These are phyloP conservation scores for Pelvicachromis taeniatus DNA, from an alignment of 2,113 vertebrate species.

Conservation along the genomic window DNA sequence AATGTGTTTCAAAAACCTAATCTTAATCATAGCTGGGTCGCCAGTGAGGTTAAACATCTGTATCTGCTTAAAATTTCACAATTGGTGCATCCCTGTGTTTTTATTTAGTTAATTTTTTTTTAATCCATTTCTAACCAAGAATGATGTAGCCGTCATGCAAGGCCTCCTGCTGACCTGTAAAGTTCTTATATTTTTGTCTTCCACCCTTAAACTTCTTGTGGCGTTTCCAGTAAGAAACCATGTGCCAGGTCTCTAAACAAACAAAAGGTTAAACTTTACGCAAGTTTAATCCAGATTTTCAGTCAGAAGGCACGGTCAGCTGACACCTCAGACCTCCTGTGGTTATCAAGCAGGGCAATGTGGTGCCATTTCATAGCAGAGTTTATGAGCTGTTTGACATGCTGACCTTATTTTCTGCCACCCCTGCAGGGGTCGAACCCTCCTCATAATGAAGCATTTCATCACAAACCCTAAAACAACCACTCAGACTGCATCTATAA, in stretches of 20 bases:
- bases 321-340: neutral
- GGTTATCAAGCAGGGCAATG: neutral
- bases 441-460: conserved; percentile 39
- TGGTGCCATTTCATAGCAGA: conserved; percentile 12
- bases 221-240: neutral
- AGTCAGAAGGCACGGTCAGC: neutral
- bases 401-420: conserved; percentile 23
- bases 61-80: neutral
- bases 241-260: neutral
- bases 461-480: conserved; percentile 28
- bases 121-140: neutral
- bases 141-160: neutral
- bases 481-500: conserved; percentile 26
- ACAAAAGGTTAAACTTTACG: conserved; percentile 3
- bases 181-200: conserved; percentile 4
- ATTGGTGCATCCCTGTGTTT: neutral
- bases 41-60: neutral
- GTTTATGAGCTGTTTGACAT: conserved; percentile 35
- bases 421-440: conserved; percentile 4
- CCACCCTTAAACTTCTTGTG: neutral
- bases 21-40: neutral
- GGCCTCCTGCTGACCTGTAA: neutral
- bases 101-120: neutral
- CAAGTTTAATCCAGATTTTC: neutral
- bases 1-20: neutral